Conservation (phyloP, 2,797 vertebrate species). For the Eleutherodactylus coqui region DNA sequence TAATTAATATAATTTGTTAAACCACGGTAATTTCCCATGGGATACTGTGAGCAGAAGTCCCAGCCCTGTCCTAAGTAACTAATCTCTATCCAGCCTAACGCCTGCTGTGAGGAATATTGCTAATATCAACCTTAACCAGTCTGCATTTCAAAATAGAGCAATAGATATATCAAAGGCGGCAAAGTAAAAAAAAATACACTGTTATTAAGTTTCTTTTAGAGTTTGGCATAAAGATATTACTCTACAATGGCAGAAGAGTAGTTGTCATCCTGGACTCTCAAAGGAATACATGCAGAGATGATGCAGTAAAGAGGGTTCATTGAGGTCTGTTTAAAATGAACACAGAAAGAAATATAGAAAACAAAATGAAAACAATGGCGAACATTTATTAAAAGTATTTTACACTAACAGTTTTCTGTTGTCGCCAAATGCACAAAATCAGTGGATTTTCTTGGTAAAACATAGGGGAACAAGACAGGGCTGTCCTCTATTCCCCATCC, state of each 20-base stretch:
- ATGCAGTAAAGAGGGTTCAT: neutral
- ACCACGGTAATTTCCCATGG: conserved; percentile 37
- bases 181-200: conserved; percentile 17
- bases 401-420: neutral
- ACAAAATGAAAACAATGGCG: neutral
- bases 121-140: conserved; percentile 34
- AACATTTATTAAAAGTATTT: neutral
- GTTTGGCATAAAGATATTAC: neutral
- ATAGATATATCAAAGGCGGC: conserved; percentile 11
- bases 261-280: neutral
- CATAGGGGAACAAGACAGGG: too few relatives aligned
- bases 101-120: conserved; percentile 48
- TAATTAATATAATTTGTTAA: conserved; percentile 46
- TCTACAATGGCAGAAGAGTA: conserved; percentile 3
- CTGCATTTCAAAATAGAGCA: conserved; percentile 18
- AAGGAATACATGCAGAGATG: neutral
- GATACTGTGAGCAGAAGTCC: conserved; percentile 15
- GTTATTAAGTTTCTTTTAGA: conserved; percentile 16
- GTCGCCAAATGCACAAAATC: neutral
- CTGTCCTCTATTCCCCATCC: too few relatives aligned
- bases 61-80: conserved; percentile 44
- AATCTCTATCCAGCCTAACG: conserved; percentile 26
- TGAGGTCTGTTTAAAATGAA: neutral
- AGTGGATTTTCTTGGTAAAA: too few relatives aligned
- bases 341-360: neutral